Conservation (phyloP, 2,888 invertebrate genomes). For the Pyrgus malvae region DNA sequence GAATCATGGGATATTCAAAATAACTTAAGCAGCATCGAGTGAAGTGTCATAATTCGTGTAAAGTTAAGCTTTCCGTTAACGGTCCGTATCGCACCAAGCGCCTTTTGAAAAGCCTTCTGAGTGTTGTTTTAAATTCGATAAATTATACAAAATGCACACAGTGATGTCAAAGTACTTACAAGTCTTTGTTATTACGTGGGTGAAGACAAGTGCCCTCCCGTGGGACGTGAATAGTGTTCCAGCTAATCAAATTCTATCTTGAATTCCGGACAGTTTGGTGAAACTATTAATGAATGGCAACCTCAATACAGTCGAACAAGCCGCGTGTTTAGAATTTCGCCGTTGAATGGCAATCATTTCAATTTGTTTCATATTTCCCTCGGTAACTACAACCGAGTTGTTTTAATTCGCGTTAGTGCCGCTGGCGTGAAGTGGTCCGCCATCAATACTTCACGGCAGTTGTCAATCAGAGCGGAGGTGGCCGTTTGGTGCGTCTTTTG, state of each 20-base stretch:
- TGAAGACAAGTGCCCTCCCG: no score
- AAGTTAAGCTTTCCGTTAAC: no score
- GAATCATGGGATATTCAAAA: no score
- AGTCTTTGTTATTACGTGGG: no score
- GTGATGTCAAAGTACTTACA: no score
- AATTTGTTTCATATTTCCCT: conserved; percentile 50
- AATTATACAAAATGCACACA: no score
- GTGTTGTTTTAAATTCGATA: no score
- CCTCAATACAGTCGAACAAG: conserved; percentile 7
- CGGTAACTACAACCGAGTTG: conserved; percentile 35
- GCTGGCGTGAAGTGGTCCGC: conserved; percentile 56
- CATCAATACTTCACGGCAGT: conserved; percentile 65
- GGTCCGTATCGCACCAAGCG: no score
- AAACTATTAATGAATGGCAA: conserved; percentile 8
- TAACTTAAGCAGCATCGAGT: no score
- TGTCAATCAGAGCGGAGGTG: conserved; percentile 73
- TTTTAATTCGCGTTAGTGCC: conserved; percentile 52
- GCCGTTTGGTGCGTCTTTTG: no score
- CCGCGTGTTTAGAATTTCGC: conserved; percentile 21
- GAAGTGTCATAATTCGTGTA: no score
- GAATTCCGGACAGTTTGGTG: conserved; percentile 3
- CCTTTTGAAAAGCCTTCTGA: no score
- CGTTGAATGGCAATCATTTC: conserved; percentile 38
- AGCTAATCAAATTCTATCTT: neutral
- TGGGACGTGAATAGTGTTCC: neutral